Conservation (phyloP, 2,797 vertebrate species). For the Syngnathus acus region DNA sequence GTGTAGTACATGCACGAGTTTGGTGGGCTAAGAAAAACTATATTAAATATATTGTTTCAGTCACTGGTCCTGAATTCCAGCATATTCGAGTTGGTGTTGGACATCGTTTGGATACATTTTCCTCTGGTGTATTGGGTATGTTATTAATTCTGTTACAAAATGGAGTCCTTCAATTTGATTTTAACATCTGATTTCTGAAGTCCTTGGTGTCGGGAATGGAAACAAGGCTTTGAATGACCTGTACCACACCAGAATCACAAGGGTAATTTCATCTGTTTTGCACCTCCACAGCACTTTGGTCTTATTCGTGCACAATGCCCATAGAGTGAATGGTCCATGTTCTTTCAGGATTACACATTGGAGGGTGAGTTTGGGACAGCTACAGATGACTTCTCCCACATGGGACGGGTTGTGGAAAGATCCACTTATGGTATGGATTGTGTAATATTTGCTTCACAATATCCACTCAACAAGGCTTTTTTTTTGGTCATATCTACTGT, state of each 20-base stretch:
- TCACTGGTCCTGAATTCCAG: constrained; percentile 76
- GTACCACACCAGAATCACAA: constrained; percentile 71
- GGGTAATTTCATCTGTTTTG: constrained; percentile 62
- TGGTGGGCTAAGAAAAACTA: neutral
- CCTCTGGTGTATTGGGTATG: constrained; percentile 86
- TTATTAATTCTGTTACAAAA: neutral
- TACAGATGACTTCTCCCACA: constrained; percentile 80
- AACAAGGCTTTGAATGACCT: constrained; percentile 71
- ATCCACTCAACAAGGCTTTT: neutral
- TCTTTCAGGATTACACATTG: constrained; percentile 80
- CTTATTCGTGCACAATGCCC: neutral
- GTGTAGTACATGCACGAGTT: neutral
- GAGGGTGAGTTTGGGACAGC: constrained; percentile 83
- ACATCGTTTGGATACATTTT: constrained; percentile 76
- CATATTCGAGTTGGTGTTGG: constrained; percentile 77
- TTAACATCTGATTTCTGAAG: constrained; percentile 49
- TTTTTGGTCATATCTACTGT: neutral
- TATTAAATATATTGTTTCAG: constrained; percentile 46
- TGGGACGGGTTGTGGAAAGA: constrained; percentile 79
- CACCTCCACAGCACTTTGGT: neutral
- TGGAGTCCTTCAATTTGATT: neutral
- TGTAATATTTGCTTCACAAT: neutral
- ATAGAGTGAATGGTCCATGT: neutral
- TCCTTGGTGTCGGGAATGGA: constrained; percentile 78
- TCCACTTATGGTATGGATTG: constrained; percentile 77